phyloP scores from a whole-genome alignment of 2,797 vertebrate species.

The Acanthurus lineatus region DNA sequence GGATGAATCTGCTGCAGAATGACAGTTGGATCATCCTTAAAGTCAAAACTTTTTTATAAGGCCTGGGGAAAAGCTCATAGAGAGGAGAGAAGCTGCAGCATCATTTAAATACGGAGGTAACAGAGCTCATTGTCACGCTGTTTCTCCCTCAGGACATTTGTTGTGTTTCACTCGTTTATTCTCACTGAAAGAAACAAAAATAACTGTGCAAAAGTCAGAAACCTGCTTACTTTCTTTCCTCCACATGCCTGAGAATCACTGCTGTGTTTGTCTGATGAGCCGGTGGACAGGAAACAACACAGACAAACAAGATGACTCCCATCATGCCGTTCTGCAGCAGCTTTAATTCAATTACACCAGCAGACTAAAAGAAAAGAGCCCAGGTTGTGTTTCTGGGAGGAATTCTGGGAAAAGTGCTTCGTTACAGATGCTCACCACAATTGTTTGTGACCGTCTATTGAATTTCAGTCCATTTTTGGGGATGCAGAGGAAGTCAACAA shows the following conservation, averaged over 20 bases:
- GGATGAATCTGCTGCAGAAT: not conserved
- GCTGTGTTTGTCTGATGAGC: not conserved
- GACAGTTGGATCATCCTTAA: not conserved
- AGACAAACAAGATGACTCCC: constrained; percentile 42
- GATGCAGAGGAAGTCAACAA: not conserved
- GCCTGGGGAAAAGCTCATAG: not conserved
- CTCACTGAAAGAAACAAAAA: not conserved
- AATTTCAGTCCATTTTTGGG: not conserved
- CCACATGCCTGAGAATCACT: not conserved
- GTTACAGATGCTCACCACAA: not conserved
- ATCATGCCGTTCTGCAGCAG: constrained; percentile 14
- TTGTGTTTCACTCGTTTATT: not conserved
- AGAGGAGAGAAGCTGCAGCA: not conserved
- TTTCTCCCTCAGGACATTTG: not conserved
- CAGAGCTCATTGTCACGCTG: not conserved
- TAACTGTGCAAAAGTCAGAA: not conserved
- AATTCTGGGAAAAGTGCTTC: constrained; percentile 8
- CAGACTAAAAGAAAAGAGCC: constrained; percentile 19
- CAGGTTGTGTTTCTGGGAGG: constrained; percentile 21
- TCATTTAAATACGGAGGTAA: not conserved
- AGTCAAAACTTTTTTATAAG: not conserved
- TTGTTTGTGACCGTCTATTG: not conserved
- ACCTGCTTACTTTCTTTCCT: not conserved
- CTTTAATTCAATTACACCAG: constrained; percentile 33
- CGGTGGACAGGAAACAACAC: constrained; percentile 37